A percentile compares a stretch with the other conserved stretches of the same genome.
These are phyloP conservation scores for Stichodactyla mertensii DNA, from an alignment of 64 coral and sea anemone genomes.

Conservation along the genomic window DNA sequence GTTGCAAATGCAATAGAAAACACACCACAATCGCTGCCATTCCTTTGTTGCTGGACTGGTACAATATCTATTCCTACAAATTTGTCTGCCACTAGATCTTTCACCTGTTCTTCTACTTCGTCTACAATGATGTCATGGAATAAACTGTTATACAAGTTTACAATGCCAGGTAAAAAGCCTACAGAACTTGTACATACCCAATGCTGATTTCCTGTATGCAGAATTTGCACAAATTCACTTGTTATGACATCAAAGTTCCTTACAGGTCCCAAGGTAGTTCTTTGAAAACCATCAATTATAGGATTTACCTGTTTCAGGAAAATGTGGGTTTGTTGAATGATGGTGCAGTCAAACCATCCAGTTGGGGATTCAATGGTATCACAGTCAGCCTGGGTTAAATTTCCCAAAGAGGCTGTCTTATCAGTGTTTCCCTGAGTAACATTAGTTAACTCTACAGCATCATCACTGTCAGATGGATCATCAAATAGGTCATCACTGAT, in stretches of 20 bases:
- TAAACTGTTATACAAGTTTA: slow-evolving; percentile 43
- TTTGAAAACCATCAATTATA: slow-evolving; percentile 23
- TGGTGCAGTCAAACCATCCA: slow-evolving; percentile 45
- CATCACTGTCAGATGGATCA: slow-evolving; percentile 3
- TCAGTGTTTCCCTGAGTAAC: slow-evolving; percentile 10
- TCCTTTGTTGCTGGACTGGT: too few relatives aligned
- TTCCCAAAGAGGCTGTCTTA: slow-evolving; percentile 21
- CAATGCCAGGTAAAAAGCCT: slow-evolving; percentile 24
- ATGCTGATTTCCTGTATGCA: slow-evolving; percentile 23
- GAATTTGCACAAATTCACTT: slow-evolving; percentile 48
- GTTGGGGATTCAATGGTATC: slow-evolving; percentile 32
- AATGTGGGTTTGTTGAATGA: slow-evolving; percentile 25
- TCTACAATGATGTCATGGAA: slow-evolving; percentile 18
- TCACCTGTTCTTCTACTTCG: slow-evolving; percentile 17
- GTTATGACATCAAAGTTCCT: slow-evolving; percentile 31
- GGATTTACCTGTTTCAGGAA: slow-evolving; percentile 12
- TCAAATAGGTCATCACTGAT: slow-evolving; percentile 11
- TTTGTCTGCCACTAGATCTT: slow-evolving; percentile 11
- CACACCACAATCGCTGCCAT: too few relatives aligned
- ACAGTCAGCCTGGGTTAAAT: slow-evolving; percentile 20
- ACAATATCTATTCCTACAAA: slow-evolving; percentile 21
- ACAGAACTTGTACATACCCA: slow-evolving; percentile 35
- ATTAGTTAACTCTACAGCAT: not conserved
- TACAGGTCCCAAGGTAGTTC: slow-evolving; percentile 6
- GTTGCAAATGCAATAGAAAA: slow-evolving; percentile 30